Conservation (phyloP, 2,888 invertebrate genomes). For the Coecobrya sp. region DNA sequence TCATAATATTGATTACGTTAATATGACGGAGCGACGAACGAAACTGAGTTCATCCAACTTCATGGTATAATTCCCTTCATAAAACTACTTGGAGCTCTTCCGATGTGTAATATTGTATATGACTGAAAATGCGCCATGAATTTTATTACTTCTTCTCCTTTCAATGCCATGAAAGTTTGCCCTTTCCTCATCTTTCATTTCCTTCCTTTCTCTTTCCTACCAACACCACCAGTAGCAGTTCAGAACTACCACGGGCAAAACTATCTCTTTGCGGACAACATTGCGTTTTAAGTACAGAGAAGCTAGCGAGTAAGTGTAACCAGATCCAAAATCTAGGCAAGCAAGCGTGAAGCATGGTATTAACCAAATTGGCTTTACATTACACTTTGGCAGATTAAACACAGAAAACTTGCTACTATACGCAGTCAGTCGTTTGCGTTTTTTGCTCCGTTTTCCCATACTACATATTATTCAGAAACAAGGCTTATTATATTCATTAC, state of each 20-base stretch:
- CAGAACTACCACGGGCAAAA: background rate
- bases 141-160: background rate
- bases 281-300: background rate
- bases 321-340: constrained; percentile 18
- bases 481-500: background rate
- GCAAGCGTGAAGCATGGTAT: constrained; percentile 65
- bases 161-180: constrained; percentile 6
- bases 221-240: background rate
- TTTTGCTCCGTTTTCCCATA: background rate
- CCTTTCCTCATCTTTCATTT: constrained; percentile 21
- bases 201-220: background rate
- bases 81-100: background rate
- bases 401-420: constrained; percentile 1
- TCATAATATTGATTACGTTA: background rate
- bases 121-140: background rate
- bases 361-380: constrained; percentile 69
- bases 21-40: background rate
- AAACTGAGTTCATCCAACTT: background rate
- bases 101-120: background rate
- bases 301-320: background rate
- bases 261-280: background rate
- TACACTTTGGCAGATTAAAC: constrained; percentile 68
- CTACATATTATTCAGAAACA: background rate
- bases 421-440: background rate
- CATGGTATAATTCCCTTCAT: background rate